phyloP scores from a whole-genome alignment of 2,888 invertebrate species.

The Epirrita christyi region DNA sequence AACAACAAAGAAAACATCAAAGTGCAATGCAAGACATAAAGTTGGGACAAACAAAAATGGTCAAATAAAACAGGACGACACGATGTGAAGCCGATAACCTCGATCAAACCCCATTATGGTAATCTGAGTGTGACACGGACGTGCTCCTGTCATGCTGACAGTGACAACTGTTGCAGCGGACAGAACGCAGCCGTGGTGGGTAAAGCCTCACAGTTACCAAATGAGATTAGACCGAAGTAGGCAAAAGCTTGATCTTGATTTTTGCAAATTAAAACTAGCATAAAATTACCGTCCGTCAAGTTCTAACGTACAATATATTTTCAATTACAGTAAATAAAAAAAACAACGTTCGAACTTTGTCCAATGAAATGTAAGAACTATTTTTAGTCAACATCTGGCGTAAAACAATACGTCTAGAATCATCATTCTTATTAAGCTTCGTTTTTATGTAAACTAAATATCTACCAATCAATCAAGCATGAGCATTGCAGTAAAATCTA shows the following conservation, averaged over 20 bases:
- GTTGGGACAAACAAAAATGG: conserved; percentile 57
- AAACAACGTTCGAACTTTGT: too few species aligned
- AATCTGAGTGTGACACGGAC: conserved; percentile 88
- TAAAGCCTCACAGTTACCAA: conserved; percentile 97
- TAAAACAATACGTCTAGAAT: too few species aligned
- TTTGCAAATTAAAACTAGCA: conserved; percentile 27
- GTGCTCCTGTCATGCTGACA: conserved; percentile 42
- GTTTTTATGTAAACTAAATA: too few species aligned
- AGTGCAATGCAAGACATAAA: conserved; percentile 64
- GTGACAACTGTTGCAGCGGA: conserved; percentile 38
- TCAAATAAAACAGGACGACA: conserved; percentile 76
- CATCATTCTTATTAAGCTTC: background rate
- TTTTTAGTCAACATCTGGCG: background rate
- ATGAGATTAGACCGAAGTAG: conserved; percentile 96
- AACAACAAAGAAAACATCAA: conserved; percentile 43
- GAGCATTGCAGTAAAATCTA: background rate
- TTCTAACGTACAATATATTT: too few species aligned
- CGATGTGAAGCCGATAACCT: conserved; percentile 76
- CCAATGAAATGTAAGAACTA: background rate
- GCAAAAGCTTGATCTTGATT: conserved; percentile 66
- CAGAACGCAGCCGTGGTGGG: conserved; percentile 57
- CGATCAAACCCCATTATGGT: conserved; percentile 93
- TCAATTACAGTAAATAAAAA: too few species aligned
- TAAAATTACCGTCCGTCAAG: too few species aligned
- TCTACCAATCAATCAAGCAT: background rate